Evolutionary conservation across 35 echinoderm and acorn worm species (phyloP), one percentile per base, ranked within the genome.

Genomic region (Ophioderma brevispina): DNA sequence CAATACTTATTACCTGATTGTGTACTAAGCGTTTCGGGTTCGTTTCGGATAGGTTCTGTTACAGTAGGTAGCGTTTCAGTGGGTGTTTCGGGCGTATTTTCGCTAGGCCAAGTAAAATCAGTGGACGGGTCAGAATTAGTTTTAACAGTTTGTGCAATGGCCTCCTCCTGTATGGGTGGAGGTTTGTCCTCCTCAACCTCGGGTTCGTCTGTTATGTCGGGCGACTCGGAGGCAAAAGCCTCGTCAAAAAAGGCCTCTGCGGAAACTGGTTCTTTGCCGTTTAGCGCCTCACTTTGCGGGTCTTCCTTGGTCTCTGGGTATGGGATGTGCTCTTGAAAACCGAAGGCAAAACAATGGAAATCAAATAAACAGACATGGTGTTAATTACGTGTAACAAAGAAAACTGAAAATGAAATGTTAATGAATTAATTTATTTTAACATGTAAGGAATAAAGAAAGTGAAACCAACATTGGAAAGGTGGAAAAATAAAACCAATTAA

Each of bases 211-310:
- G 41, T 46, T 70, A 70, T 70, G 17, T 18, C 28, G 6, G 59
- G 17, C 3, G 59, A 2, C 28, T 70, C 59, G 2, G 28, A 70
- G 4, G 17, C 5, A 70, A 70, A 70, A 70, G 59, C 59, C 59
- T 70, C 59, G 23, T 70, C 59, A 70, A 70, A 70, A 70, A 70
- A 70, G 59, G 59, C 59, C 15, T 70, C 59, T 70, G 59, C 59
- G 4, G 59, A 70, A 13, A 70, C n/a, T 18, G 59, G 59, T 70
- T 70, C 59, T 70, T 70, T 70, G 23, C 59, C 59, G 59, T 70
- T 70, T 25, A 70, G 10, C n/a, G 10, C 17, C 23, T 70, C 59
- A 25, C 59, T 70, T 21, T 52, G 46, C 21, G 46, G 21, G 21
- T 52, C 46, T 18, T 70, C 59, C 28, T 70, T 70, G 59, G 59